Evolutionary conservation across 2,888 invertebrate genomes (phyloP).

Genomic region (Aleiodes testaceus): DNA sequence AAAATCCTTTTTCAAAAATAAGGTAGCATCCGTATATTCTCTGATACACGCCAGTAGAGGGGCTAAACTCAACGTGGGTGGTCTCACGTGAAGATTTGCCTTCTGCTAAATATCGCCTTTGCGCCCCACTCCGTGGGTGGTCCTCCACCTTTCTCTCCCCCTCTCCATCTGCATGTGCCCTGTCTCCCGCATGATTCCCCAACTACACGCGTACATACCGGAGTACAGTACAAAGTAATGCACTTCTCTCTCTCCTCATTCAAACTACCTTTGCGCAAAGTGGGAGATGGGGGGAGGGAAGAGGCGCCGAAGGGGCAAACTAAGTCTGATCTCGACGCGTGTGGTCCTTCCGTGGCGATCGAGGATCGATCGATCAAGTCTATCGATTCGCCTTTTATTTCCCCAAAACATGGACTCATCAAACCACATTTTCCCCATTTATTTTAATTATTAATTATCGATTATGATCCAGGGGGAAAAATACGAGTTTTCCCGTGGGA

Average conservation of each 20-base stretch:
- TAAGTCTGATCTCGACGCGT: slow-evolving; percentile 61
- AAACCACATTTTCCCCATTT: no score
- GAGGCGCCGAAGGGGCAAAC: slow-evolving; percentile 48
- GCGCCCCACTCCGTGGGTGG: slow-evolving; percentile 71
- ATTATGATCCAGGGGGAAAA: no score
- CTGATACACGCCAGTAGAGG: slow-evolving; percentile 16
- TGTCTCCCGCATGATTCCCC: slow-evolving; percentile 18
- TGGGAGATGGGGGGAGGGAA: slow-evolving; percentile 16
- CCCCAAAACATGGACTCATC: not conserved
- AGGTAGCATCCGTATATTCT: slow-evolving; percentile 39
- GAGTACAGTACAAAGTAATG: slow-evolving; percentile 4
- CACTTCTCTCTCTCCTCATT: slow-evolving; percentile 37
- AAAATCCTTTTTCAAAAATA: no score
- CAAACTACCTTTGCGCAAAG: no score
- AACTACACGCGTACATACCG: not conserved
- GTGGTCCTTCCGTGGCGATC: slow-evolving; percentile 59
- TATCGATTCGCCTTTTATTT: not conserved
- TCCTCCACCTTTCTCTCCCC: slow-evolving; percentile 51
- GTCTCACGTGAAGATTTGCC: slow-evolving; percentile 69
- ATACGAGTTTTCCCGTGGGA: slow-evolving; percentile 26
- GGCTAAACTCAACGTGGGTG: slow-evolving; percentile 66
- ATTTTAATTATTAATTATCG: no score
- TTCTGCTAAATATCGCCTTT: slow-evolving; percentile 72
- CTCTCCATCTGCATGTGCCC: not conserved
- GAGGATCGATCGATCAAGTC: slow-evolving; percentile 64